phyloP scores from a whole-genome alignment of 2,888 invertebrate genomes.

The Diadegma fenestrale region DNA sequence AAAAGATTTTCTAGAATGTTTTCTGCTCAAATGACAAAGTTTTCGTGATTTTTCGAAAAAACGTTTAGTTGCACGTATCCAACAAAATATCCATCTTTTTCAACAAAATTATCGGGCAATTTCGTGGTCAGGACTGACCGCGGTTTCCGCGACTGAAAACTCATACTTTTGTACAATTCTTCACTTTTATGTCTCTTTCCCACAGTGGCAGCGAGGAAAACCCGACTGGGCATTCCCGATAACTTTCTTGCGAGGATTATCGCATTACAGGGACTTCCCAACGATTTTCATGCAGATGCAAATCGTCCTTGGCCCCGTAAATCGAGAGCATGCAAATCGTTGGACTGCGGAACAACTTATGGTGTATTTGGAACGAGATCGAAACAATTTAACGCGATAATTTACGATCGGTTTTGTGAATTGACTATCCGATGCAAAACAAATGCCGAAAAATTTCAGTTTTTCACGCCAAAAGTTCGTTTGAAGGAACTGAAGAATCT shows the following conservation, averaged over 20 bases:
- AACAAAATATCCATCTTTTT: no score
- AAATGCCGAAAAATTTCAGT: no score
- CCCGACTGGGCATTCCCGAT: background rate
- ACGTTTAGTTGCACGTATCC: no score
- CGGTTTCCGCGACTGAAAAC: background rate
- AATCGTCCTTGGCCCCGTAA: background rate
- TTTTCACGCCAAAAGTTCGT: no score
- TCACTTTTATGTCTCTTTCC: background rate
- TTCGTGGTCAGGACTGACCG: background rate
- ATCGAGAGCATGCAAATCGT: background rate
- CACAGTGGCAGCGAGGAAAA: background rate
- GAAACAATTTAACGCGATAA: background rate
- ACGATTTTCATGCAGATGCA: background rate
- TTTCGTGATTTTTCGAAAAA: no score
- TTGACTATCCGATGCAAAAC: no score
- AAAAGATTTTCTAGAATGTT: no score
- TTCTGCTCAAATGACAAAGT: no score
- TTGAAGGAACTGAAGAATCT: no score
- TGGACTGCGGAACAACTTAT: background rate
- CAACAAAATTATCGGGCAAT: background rate
- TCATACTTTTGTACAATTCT: background rate
- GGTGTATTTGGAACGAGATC: background rate
- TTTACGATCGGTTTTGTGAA: no score
- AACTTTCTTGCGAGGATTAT: background rate
- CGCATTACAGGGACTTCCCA: background rate